phyloP scores from a whole-genome alignment of 2,888 invertebrate genomes.

The Plebejus melissa region DNA sequence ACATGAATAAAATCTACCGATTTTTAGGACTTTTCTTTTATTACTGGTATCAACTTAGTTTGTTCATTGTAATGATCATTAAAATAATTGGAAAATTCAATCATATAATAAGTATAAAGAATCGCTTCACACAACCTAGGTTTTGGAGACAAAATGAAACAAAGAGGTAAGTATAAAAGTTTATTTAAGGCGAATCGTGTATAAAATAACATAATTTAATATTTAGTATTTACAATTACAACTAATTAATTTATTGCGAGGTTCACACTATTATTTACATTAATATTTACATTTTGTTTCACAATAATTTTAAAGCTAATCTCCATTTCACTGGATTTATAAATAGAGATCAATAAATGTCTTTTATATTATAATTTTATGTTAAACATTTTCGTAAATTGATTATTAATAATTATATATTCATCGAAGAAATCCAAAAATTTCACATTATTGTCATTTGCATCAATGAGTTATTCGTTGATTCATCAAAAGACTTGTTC shows the following conservation, averaged over 20 bases:
- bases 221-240: slow-evolving; percentile 30
- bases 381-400: slow-evolving; percentile 12
- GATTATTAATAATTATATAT: slow-evolving; percentile 21
- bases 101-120: no score
- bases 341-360: slow-evolving; percentile 27
- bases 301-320: slow-evolving; percentile 25
- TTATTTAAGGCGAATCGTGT: slow-evolving; percentile 21
- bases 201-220: slow-evolving; percentile 26
- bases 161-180: not conserved
- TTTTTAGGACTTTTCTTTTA: no score
- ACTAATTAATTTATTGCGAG: slow-evolving; percentile 32
- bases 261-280: slow-evolving; percentile 31
- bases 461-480: slow-evolving; percentile 22
- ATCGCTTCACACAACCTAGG: no score
- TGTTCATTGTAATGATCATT: no score
- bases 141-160: slow-evolving; percentile 6
- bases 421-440: slow-evolving; percentile 12
- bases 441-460: slow-evolving; percentile 22
- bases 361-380: slow-evolving; percentile 23
- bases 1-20: no score
- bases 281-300: slow-evolving; percentile 35
- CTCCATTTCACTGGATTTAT: slow-evolving; percentile 26
- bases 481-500: slow-evolving; percentile 24
- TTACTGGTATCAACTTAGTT: no score
- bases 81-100: no score